A percentile compares a stretch with the other conserved stretches of the same genome.
Evolutionary conservation across 2,888 invertebrate species (phyloP).

Genomic region (Pterostichus niger): DNA sequence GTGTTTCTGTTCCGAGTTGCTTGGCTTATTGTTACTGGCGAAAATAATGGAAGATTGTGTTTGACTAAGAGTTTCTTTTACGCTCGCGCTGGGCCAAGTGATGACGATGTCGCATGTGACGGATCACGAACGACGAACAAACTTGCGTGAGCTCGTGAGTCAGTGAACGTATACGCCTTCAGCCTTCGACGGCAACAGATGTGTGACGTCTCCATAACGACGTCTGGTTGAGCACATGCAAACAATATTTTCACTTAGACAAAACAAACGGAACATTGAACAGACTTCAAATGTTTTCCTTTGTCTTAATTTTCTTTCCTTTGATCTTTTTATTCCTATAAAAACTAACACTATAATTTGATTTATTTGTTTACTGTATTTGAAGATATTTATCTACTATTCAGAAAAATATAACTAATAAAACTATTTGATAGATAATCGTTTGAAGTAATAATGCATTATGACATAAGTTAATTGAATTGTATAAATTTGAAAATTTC

Average conservation of each 20-base stretch:
- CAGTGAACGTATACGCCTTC: slow-evolving; percentile 18
- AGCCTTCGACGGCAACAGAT: slow-evolving; percentile 45
- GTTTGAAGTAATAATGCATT: no score
- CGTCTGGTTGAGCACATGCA: slow-evolving; percentile 23
- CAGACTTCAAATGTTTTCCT: slow-evolving; percentile 8
- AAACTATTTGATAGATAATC: no score
- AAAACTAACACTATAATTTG: no score
- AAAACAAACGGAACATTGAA: neutral
- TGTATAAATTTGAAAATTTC: no score
- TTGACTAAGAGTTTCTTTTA: slow-evolving; percentile 57
- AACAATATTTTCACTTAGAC: slow-evolving; percentile 19
- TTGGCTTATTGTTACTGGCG: slow-evolving; percentile 60
- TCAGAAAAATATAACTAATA: no score
- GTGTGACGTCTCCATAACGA: slow-evolving; percentile 50
- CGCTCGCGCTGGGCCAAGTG: slow-evolving; percentile 49
- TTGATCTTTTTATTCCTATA: neutral
- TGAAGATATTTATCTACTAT: no score
- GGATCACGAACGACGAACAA: slow-evolving; percentile 40
- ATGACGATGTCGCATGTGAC: slow-evolving; percentile 61
- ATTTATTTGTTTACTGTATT: no score
- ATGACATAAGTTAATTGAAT: no score
- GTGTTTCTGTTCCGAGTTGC: slow-evolving; percentile 26
- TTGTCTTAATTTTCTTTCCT: slow-evolving; percentile 4
- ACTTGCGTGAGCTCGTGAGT: slow-evolving; percentile 5
- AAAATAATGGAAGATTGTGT: slow-evolving; percentile 62